These are phyloP conservation scores for Spilarctia lutea DNA, from an alignment of 2,888 invertebrate species.

Conservation along the genomic window DNA sequence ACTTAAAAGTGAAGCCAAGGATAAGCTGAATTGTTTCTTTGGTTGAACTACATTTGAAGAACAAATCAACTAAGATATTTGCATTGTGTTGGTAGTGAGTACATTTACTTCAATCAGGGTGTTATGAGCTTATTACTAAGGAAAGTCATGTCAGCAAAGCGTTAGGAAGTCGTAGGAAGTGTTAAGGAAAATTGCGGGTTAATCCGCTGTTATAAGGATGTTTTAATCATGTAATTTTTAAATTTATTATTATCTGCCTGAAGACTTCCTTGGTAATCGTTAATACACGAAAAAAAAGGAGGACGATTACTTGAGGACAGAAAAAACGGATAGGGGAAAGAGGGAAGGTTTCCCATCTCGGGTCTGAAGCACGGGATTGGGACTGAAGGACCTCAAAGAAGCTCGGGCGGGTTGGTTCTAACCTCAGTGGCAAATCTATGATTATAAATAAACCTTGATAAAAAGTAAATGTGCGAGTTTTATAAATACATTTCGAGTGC, in stretches of 20 bases:
- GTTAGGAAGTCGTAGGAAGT: no score
- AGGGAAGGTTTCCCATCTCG: no score
- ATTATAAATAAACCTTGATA: no score
- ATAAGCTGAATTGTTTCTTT: background rate
- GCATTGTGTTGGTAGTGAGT: background rate
- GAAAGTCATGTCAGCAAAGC: background rate
- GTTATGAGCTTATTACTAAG: background rate
- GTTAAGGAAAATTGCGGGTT: no score
- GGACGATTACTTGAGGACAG: background rate
- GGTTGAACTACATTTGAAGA: background rate
- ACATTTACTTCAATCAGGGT: background rate
- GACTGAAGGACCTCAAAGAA: background rate
- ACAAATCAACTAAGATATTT: background rate
- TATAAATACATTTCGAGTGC: background rate
- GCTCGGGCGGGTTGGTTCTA: background rate
- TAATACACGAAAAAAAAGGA: background rate
- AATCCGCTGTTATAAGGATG: no score
- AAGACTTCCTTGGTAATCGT: background rate
- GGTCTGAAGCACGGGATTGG: no score
- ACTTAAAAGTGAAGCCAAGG: constrained; percentile 8
- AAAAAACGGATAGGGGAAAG: background rate
- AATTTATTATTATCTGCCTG: no score
- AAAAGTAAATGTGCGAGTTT: background rate
- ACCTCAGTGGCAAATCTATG: background rate
- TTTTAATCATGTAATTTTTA: no score